phyloP scores from a whole-genome alignment of 1,140 invertebrate genomes.

The Spodoptera litura region DNA sequence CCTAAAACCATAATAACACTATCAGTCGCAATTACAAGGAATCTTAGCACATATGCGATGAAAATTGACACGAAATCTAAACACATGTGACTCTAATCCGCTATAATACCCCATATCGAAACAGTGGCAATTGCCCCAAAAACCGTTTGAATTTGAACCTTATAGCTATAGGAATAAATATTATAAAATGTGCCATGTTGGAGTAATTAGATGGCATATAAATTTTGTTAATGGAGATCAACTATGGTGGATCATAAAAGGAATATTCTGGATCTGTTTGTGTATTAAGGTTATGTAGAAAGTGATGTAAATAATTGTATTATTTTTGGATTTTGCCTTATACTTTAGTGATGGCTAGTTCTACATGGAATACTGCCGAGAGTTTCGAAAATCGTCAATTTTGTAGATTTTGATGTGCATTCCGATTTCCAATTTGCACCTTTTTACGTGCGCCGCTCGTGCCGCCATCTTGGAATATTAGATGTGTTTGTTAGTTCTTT shows the following conservation, averaged over 20 bases:
- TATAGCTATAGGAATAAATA: constrained; percentile 41
- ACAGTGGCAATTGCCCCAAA: constrained; percentile 50
- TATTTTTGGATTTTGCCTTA: too few relatives aligned
- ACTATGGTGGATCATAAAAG: constrained; percentile 52
- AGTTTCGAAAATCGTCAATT: too few relatives aligned
- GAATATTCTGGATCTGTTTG: constrained; percentile 41
- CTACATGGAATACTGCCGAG: too few relatives aligned
- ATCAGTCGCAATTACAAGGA: constrained; percentile 13
- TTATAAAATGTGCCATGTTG: neutral
- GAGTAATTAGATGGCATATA: constrained; percentile 67
- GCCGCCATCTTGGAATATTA: too few relatives aligned
- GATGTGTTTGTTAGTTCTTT: too few relatives aligned
- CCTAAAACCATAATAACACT: constrained; percentile 11
- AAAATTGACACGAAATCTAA: constrained; percentile 51
- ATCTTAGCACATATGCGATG: constrained; percentile 46
- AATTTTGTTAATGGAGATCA: constrained; percentile 54
- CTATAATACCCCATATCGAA: constrained; percentile 67
- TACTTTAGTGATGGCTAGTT: too few relatives aligned
- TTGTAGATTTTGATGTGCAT: too few relatives aligned
- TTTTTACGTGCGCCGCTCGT: too few relatives aligned
- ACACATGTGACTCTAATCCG: constrained; percentile 67
- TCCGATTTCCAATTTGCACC: too few relatives aligned
- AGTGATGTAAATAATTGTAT: too few relatives aligned
- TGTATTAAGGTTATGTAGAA: constrained; percentile 40
- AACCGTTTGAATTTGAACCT: constrained; percentile 46